These are phyloP conservation scores for Drosophila robusta DNA, from an alignment of 2,888 invertebrate genomes.

Conservation along the genomic window DNA sequence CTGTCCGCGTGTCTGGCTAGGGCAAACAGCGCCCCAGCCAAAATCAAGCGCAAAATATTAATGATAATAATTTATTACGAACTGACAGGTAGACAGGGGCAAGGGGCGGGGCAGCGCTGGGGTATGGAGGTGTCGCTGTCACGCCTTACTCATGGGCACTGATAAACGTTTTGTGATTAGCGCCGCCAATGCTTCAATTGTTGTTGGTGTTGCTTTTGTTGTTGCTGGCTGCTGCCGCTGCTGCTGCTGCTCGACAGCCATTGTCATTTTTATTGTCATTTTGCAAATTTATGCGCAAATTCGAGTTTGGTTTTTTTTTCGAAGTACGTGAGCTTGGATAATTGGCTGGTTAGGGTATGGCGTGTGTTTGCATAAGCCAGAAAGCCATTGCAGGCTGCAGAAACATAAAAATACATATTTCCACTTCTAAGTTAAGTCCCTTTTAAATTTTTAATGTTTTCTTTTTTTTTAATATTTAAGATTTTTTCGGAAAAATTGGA, in stretches of 20 bases:
- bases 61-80: constrained; percentile 73
- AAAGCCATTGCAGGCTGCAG: constrained; percentile 6
- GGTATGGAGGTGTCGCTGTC: constrained; percentile 29
- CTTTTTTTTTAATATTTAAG: no score
- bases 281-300: constrained; percentile 67
- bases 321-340: constrained; percentile 53
- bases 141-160: constrained; percentile 43
- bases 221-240: constrained; percentile 2
- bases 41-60: constrained; percentile 74
- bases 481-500: no score
- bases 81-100: constrained; percentile 61
- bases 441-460: background rate
- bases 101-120: background rate
- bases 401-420: constrained; percentile 2
- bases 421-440: background rate
- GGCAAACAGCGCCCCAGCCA: constrained; percentile 36
- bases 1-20: constrained; percentile 26
- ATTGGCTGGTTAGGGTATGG: constrained; percentile 21
- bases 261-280: constrained; percentile 67
- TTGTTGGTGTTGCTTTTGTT: constrained; percentile 13
- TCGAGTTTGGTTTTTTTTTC: constrained; percentile 17
- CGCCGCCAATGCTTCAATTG: constrained; percentile 37
- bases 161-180: constrained; percentile 73
- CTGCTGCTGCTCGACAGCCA: constrained; percentile 28
- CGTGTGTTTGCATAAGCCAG: constrained; percentile 28